Evolutionary conservation across 2,113 vertebrate genomes (phyloP).

Genomic region (Pipra filicauda): DNA sequence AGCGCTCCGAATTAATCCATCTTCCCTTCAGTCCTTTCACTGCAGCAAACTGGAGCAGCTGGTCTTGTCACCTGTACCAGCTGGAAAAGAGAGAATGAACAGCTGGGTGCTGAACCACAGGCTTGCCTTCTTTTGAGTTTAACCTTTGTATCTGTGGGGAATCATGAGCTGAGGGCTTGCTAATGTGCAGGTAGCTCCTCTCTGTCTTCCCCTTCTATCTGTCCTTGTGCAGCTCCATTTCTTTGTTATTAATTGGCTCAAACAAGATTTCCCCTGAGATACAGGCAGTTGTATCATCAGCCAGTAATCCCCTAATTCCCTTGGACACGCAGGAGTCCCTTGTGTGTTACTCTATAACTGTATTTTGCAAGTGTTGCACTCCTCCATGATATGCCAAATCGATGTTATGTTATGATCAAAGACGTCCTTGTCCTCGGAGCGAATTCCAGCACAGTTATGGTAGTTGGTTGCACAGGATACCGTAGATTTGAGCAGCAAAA

Average conservation of each 20-base stretch:
- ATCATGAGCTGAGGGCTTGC: background rate
- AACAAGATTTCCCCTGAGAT: background rate
- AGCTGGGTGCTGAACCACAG: background rate
- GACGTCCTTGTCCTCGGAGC: background rate
- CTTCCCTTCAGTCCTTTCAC: background rate
- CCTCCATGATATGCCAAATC: background rate
- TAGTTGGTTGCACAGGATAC: background rate
- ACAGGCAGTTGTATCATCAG: background rate
- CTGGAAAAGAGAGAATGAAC: background rate
- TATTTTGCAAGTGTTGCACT: background rate
- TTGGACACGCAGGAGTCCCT: background rate
- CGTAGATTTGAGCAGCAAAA: background rate
- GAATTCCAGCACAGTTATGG: background rate
- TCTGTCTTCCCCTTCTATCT: background rate
- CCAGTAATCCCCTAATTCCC: slow-evolving; percentile 17
- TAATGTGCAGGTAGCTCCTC: background rate
- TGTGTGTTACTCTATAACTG: background rate
- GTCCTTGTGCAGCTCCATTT: background rate
- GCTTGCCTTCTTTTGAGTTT: background rate
- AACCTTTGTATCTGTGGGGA: background rate
- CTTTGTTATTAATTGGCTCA: background rate
- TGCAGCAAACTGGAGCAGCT: background rate
- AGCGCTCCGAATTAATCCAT: background rate
- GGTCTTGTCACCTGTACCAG: background rate
- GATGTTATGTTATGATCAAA: background rate